A percentile compares a stretch with the other conserved stretches of the same genome.
phyloP scores from a whole-genome alignment of 1,140 invertebrate species.

The Aphelinus certus region DNA sequence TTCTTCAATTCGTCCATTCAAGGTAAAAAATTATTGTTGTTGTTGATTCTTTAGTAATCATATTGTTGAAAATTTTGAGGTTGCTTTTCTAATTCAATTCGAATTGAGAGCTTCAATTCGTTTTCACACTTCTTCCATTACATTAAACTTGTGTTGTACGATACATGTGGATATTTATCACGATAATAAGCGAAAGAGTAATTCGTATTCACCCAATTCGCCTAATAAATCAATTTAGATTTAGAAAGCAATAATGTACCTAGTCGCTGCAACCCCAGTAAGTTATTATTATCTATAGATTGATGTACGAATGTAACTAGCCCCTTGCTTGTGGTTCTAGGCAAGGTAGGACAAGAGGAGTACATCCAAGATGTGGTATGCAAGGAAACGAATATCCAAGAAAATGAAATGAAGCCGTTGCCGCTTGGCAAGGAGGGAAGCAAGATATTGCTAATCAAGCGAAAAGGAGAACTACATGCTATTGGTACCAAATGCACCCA shows the following conservation, averaged over 20 bases:
- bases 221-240: background rate
- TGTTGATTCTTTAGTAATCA: no score
- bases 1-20: no score
- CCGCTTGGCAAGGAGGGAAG: constrained; percentile 74
- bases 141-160: no score
- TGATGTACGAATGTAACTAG: background rate
- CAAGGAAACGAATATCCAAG: constrained; percentile 76
- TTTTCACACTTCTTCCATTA: no score
- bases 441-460: constrained; percentile 83
- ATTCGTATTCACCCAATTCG: background rate
- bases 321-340: constrained; percentile 9
- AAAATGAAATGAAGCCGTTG: constrained; percentile 89
- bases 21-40: no score
- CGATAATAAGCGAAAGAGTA: constrained; percentile 8
- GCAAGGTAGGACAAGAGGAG: constrained; percentile 46
- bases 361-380: constrained; percentile 79
- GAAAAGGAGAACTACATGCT: constrained; percentile 82
- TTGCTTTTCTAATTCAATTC: no score
- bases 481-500: constrained; percentile 92
- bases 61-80: no score
- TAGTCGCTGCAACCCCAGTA: constrained; percentile 14
- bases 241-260: background rate
- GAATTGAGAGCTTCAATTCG: no score
- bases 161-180: background rate
- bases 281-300: background rate